Base-by-base conservation (phyloP, 2,888 invertebrate genomes). In the Oscheius sp. region DNA sequence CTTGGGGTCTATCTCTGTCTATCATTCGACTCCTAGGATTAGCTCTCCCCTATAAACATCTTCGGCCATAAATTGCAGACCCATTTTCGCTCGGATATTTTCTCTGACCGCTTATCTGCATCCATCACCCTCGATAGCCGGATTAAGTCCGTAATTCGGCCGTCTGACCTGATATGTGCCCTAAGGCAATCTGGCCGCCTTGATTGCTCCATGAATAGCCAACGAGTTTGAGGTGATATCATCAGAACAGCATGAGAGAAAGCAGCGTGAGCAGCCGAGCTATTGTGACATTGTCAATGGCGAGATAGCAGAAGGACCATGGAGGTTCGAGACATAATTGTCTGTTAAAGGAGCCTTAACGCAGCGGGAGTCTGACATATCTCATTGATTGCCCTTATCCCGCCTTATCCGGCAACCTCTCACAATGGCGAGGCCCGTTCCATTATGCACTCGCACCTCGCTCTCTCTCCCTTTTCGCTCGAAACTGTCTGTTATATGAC, bases 261-360 rank as follows among this genome's bases (percentile, higher is more conserved):
- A 21, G 42, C 42, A 21, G 62, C 42, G 1, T 32, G 21, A 21
- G 21, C 21, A 21, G 60, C n/a, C 60, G 50, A 58, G 59, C 63
- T 59, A 71, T 58, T 59, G 71, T 71, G 59, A 47, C 37, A 63
- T 48, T 10, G 63, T 47, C 63, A 48, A n/a, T 10, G 51, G 57
- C 51, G 66, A 65, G 65, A 53, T 33, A 73, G 57, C 42, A 47
- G 29, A 51, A 35, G 59, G 50, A 42, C 35, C 33, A 63, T 10
- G 48, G 73, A 65, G 73, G 53, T 11, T 32, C 53, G 51, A 73
- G 63, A 73, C 73, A 73, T 73, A 73, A 73, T 73, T 73, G 73
- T 42, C 73, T 73, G 73, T 73, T 73, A 73, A 73, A 73, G 73
- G 73, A 65, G 73, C 60, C 60, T 73, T 73, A 73, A 63, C 73